Evolutionary conservation across 2,113 vertebrate species (phyloP).

Genomic region (Alces alces): DNA sequence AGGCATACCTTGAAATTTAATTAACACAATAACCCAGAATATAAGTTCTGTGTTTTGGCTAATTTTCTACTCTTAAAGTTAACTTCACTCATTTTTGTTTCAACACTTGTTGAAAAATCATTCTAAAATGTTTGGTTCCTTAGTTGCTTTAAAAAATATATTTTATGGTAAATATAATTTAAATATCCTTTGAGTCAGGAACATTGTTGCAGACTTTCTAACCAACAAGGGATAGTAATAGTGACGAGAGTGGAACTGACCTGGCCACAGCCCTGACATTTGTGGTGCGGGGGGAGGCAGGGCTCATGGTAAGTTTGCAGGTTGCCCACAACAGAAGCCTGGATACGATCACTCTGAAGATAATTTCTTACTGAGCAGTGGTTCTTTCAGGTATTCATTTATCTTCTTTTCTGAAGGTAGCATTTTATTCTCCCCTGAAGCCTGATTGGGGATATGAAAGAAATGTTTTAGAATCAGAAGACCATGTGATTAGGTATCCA

Average conservation of each 20-base stretch:
- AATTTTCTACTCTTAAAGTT: neutral
- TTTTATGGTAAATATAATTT: neutral
- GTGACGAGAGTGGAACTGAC: neutral
- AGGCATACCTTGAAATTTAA: neutral
- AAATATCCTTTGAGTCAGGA: neutral
- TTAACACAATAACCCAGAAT: neutral
- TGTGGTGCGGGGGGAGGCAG: rapidly evolving
- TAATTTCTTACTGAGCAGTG: neutral
- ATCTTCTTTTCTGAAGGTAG: neutral
- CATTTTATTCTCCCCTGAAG: neutral
- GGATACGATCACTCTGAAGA: neutral
- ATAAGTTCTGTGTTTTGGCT: neutral
- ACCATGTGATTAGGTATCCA: neutral
- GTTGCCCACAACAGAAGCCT: neutral
- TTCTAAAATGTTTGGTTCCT: neutral
- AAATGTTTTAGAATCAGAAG: slow-evolving; percentile 8
- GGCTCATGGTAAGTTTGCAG: neutral
- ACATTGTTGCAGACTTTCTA: neutral
- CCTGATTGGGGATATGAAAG: neutral
- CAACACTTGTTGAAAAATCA: neutral
- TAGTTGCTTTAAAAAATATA: neutral
- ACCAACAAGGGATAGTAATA: neutral
- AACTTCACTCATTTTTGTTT: neutral
- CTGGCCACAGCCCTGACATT: neutral
- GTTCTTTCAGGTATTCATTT: neutral